Evolutionary conservation across 2,888 invertebrate genomes (phyloP), one percentile per base, ranked within the genome.

Genomic region (Eilema sororculum): DNA sequence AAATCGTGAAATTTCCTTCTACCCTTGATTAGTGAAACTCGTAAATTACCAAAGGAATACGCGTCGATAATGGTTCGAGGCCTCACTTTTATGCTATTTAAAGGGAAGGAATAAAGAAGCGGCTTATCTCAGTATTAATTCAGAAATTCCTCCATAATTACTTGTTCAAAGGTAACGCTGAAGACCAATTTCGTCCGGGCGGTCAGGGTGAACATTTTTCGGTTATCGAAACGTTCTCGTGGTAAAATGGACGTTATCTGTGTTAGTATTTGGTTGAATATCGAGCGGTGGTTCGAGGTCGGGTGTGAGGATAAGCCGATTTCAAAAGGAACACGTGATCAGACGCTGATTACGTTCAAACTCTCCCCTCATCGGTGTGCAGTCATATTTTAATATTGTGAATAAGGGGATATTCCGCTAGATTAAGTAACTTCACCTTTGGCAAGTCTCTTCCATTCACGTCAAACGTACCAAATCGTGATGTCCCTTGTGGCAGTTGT

Each of bases 331-430:
- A 90, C 92, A 91, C 92, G 93, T 93, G 94, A 94, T 94, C 91
- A 90, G 89, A 90, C 90, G 91, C 87, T 93, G 94, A 94, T 94
- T 93, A 93, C 92, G 90, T 88, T 85, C 81, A 80, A 83, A 67
- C 73, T 65, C 77, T 70, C 77, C 82, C 84, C 85, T 77, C 81
- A 78, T 77, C 81, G 79, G 76, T 76, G 82, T 85, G 88, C 90
- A 92, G 90, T 92, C 93, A 92, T 94, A 95, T 93, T 94, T 94
- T 93, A 93, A 95, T 94, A 94, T 93, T 89, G 91, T 88, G 91
- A 91, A 90, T 88, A 88, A 88, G 89, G 84, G 87, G 84, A 86
- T 89, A 89, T 90, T 90, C 87, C 89, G 89, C 87, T 86, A 89
- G 91, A 93, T 93, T 93, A 91, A 80, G 80, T 80, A 77, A 73